These are phyloP conservation scores for Drosophila ambigua DNA, from an alignment of 1,140 invertebrate species.

Conservation along the genomic window DNA sequence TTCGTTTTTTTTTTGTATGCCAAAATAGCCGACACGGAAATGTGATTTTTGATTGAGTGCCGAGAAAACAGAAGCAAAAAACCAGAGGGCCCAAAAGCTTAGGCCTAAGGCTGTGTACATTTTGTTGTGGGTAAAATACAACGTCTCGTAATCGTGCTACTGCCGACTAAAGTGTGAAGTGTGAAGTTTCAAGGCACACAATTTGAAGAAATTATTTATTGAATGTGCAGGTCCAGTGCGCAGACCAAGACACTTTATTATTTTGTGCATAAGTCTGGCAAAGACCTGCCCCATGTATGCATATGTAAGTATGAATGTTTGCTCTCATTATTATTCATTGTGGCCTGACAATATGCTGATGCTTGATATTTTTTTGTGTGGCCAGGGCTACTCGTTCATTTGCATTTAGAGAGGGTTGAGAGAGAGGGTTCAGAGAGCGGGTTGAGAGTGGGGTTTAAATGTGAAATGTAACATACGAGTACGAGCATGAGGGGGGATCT, in stretches of 20 bases:
- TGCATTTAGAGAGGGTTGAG: slow-evolving; percentile 19
- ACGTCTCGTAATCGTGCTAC: no score
- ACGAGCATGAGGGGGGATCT: background rate
- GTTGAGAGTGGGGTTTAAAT: no score
- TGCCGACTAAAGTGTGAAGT: no score
- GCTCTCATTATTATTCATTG: slow-evolving; percentile 62
- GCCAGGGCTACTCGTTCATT: slow-evolving; percentile 17
- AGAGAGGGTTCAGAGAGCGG: background rate
- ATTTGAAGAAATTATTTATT: no score
- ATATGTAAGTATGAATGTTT: background rate
- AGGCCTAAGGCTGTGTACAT: slow-evolving; percentile 13
- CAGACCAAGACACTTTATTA: slow-evolving; percentile 11
- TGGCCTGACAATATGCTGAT: slow-evolving; percentile 50
- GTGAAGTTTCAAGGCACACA: no score
- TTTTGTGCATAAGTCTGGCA: slow-evolving; percentile 32
- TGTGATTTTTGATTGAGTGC: slow-evolving; percentile 79
- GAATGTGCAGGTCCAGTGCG: no score
- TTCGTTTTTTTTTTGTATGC: background rate
- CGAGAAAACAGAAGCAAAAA: slow-evolving; percentile 35
- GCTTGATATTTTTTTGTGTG: slow-evolving; percentile 15
- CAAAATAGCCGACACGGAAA: slow-evolving; percentile 66
- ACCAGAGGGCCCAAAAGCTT: background rate
- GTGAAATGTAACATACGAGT: slow-evolving; percentile 1
- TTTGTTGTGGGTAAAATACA: slow-evolving; percentile 15
- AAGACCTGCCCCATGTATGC: slow-evolving; percentile 7